Conservation (phyloP, 2,888 invertebrate genomes). For the Aproaerema taeniolella region DNA sequence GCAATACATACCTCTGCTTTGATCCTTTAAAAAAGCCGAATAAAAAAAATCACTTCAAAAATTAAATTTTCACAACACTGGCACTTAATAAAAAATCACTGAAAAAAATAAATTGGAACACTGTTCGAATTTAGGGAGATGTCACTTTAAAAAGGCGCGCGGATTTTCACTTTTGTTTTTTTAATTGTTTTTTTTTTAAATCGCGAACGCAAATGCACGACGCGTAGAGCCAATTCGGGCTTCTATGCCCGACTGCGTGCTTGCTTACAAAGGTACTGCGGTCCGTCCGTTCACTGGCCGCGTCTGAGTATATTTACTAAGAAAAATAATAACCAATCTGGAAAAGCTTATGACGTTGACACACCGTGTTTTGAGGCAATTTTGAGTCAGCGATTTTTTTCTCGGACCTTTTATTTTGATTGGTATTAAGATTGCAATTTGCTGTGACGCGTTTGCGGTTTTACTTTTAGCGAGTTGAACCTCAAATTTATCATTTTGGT, state of each 20-base stretch:
- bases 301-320: background rate
- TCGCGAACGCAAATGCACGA: slow-evolving; percentile 14
- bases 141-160: slow-evolving; percentile 24
- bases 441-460: too few species aligned
- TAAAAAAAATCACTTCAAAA: slow-evolving; percentile 16
- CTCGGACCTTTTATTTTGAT: too few species aligned
- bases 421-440: too few species aligned
- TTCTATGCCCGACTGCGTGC: slow-evolving; percentile 33
- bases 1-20: slow-evolving; percentile 22
- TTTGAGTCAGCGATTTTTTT: too few species aligned
- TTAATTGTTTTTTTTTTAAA: slow-evolving; percentile 22
- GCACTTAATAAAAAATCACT: slow-evolving; percentile 23
- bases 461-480: too few species aligned
- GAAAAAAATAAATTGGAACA: slow-evolving; percentile 14
- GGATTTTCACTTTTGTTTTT: slow-evolving; percentile 17
- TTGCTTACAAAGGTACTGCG: too few species aligned
- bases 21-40: slow-evolving; percentile 6
- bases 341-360: too few species aligned
- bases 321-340: too few species aligned
- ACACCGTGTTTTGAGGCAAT: too few species aligned
- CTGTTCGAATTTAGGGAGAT: background rate
- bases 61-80: slow-evolving; percentile 13
- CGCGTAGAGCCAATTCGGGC: slow-evolving; percentile 34
- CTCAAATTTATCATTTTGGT: too few species aligned
- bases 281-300: slow-evolving; percentile 4